Evolutionary conservation across 2,888 invertebrate species (phyloP), one percentile per base, ranked within the genome.

Genomic region (Galeopsomyia nigrocyanea): DNA sequence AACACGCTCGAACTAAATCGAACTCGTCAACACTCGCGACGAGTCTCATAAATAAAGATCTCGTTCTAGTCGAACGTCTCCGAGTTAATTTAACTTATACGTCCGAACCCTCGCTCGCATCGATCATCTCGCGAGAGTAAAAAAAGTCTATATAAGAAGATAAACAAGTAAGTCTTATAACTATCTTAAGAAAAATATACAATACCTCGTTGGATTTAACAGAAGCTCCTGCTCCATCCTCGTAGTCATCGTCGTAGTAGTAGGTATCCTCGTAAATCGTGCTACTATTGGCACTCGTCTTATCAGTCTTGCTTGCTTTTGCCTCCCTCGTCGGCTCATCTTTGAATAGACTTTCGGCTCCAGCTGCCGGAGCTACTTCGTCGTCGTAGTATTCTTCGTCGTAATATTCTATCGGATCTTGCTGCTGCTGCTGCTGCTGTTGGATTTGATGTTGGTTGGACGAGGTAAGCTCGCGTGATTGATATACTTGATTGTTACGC

Each of bases 341-440:
- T 58, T 21, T 10, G 46, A 39, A 39, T 3, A 39, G 10, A 39
- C 39, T 39, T 7, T 55, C 66, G 19, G 10, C 13, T 14, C 6
- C 16, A 7, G 31, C 50, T 3, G 22, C n/a, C 51, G 21, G 26
- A 31, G 5, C 50, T 17, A 7, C 51, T 21, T 68, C 60, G n/a
- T 72, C 75, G 16, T 75, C 72, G 50, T 75, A 57, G 67, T 75
- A 69, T 16, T 71, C 49, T 14, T 73, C 65, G n/a, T 75, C 68
- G 60, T 72, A 72, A 55, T 75, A 75, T 47, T 75, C 75, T 31
- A 26, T 46, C 21, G 63, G 50, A 14, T 17, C 50, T 7, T 22
- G 14, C 21, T 3, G 22, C 2, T 17, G 22, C 56, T 56, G 5
- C 5, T 56, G 21, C 0, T 21, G 19, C 56, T 56, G 56, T 39